Evolutionary conservation across 1,140 invertebrate genomes (phyloP).

Genomic region (Pogonognathellus flavescens): DNA sequence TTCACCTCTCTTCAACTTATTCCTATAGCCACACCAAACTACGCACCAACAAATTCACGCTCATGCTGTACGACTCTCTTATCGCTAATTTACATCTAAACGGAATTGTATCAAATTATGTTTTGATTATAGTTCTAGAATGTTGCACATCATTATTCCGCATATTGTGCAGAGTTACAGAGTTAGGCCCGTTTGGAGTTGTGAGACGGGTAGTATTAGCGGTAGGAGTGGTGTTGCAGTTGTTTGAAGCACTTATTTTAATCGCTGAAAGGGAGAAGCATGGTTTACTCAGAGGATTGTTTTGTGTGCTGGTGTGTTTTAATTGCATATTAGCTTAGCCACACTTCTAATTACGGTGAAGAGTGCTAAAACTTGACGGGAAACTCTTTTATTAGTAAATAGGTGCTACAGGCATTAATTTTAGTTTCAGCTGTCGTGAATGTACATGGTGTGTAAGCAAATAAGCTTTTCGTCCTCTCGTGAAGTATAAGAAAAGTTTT

Average conservation of each 20-base stretch:
- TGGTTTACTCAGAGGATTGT: not conserved
- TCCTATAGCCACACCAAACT: no score
- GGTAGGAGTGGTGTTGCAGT: not conserved
- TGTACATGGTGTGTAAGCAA: no score
- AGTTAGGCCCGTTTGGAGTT: not conserved
- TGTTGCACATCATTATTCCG: constrained; percentile 41
- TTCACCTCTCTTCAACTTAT: not conserved
- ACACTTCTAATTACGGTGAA: constrained; percentile 39
- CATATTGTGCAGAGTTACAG: not conserved
- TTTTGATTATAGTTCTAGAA: constrained; percentile 40
- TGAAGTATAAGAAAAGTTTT: no score
- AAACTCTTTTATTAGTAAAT: not conserved
- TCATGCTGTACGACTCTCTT: not conserved
- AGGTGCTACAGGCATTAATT: not conserved
- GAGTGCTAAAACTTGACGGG: constrained; percentile 7
- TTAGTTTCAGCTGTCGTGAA: no score
- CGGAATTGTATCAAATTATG: constrained; percentile 43
- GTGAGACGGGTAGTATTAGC: not conserved
- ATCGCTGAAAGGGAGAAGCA: not conserved
- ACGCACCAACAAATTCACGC: no score
- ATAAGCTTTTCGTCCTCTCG: no score
- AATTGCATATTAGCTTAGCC: constrained; percentile 14
- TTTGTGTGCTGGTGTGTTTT: not conserved
- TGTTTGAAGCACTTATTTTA: constrained; percentile 38
- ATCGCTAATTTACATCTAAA: constrained; percentile 14